These are phyloP conservation scores for Indicator indicator DNA, from an alignment of 2,113 vertebrate genomes.

Conservation along the genomic window DNA sequence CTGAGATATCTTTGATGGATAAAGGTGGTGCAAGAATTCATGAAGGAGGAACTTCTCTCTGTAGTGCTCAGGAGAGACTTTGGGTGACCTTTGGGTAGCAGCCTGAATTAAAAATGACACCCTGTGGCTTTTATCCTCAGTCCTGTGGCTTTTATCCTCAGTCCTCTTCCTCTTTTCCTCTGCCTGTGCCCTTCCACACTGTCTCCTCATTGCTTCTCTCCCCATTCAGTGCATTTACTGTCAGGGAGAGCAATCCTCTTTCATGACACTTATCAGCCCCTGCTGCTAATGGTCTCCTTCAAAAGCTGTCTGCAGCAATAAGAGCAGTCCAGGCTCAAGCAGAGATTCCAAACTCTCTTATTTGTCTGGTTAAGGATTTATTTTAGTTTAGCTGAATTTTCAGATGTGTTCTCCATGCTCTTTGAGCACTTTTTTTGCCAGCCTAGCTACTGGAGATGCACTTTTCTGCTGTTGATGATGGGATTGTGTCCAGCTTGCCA, in stretches of 20 bases:
- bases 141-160: neutral
- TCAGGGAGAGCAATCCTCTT: conserved; percentile 12
- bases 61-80: neutral
- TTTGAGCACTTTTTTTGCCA: neutral
- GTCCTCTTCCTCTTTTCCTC: neutral
- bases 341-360: neutral
- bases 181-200: neutral
- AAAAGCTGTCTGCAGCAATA: neutral
- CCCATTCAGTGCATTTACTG: neutral
- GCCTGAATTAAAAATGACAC: neutral
- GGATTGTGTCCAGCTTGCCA: neutral
- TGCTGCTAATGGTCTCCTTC: conserved; percentile 18
- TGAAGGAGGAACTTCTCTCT: neutral
- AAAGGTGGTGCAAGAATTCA: neutral
- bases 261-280: neutral
- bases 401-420: neutral
- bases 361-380: neutral
- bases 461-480: neutral
- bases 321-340: neutral
- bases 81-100: neutral
- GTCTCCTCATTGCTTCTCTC: neutral
- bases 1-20: neutral
- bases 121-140: neutral
- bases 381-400: neutral
- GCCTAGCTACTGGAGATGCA: neutral